phyloP scores from a whole-genome alignment of 92 coral and sea anemone species.

The Anthopleura xanthogrammica region DNA sequence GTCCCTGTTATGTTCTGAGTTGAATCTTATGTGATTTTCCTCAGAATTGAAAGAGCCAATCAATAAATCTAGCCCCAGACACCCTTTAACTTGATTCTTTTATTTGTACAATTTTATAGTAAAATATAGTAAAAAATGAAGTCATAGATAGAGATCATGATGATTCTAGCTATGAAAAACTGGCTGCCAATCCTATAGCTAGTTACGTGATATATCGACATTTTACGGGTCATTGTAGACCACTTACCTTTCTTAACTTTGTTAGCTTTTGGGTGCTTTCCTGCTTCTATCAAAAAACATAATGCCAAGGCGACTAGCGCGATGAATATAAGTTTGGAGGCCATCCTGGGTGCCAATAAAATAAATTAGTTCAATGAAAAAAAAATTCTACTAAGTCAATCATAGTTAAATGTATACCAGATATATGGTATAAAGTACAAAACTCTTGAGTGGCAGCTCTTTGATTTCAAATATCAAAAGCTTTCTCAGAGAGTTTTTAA shows the following conservation, averaged over 20 bases:
- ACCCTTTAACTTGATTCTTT: not conserved
- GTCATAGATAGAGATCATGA: not conserved
- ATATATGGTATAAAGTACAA: not conserved
- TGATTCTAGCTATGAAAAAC: not conserved
- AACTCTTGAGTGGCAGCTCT: not conserved
- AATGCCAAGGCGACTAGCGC: constrained; percentile 59
- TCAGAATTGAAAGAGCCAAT: not conserved
- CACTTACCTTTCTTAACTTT: constrained; percentile 62
- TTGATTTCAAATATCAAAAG: not conserved
- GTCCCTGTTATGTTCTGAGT: not conserved
- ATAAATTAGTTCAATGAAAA: not conserved
- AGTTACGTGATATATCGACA: not conserved
- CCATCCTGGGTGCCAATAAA: constrained; percentile 54
- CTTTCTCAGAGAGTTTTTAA: constrained; percentile 4
- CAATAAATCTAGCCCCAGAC: not conserved
- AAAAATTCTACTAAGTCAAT: not conserved
- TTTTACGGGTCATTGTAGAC: constrained; percentile 13
- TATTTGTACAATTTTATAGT: no score
- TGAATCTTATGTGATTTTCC: not conserved
- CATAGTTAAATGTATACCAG: not conserved
- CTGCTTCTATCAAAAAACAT: constrained; percentile 59
- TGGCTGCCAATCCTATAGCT: not conserved
- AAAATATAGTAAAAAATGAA: not conserved
- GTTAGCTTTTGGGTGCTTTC: constrained; percentile 64
- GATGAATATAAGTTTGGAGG: constrained; percentile 67